These are phyloP conservation scores for Nesospiza acunhae DNA, from an alignment of 2,113 vertebrate genomes.

Conservation along the genomic window DNA sequence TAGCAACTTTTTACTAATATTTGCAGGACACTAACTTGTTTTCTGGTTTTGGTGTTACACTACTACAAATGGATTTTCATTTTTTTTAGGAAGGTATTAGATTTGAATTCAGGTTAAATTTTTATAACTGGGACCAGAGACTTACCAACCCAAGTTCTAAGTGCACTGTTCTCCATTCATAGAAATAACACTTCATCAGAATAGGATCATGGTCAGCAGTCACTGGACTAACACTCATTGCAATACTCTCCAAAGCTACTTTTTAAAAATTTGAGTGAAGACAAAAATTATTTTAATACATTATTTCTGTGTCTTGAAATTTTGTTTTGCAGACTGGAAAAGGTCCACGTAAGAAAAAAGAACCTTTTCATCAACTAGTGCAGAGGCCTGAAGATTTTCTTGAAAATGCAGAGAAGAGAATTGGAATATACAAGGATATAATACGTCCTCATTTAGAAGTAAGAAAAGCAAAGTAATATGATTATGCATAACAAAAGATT, in stretches of 20 bases:
- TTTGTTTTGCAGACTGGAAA: constrained; percentile 39
- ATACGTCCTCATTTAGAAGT: constrained; percentile 85
- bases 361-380: constrained; percentile 76
- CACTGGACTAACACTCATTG: background rate
- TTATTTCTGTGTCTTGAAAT: constrained; percentile 9
- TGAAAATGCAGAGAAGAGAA: constrained; percentile 69
- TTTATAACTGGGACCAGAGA: background rate
- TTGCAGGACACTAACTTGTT: background rate
- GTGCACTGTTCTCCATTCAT: background rate
- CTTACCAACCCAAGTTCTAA: background rate
- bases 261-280: background rate
- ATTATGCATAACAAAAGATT: background rate
- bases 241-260: background rate
- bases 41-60: background rate
- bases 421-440: constrained; percentile 80
- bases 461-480: constrained; percentile 24
- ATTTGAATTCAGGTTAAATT: background rate
- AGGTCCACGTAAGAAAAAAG: constrained; percentile 28
- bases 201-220: background rate
- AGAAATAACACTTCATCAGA: background rate
- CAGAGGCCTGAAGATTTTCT: constrained; percentile 80
- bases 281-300: background rate
- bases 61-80: background rate
- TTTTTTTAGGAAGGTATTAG: background rate
- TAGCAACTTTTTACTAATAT: background rate